Conservation (phyloP, 2,797 vertebrate species). For the Pangasius krempfi region DNA sequence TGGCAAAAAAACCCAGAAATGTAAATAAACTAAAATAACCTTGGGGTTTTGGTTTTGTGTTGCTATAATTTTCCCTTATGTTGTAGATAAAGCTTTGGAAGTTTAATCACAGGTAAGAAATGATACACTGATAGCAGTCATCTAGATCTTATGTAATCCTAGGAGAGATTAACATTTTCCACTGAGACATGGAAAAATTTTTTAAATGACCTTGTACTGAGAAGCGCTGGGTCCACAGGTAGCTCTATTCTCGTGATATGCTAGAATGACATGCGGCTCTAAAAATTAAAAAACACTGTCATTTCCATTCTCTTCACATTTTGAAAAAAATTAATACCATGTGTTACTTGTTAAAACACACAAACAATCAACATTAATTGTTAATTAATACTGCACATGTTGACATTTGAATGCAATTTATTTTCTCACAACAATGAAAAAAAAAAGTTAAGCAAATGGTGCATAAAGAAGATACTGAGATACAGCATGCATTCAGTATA, state of each 20-base stretch:
- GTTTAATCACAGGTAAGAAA: conserved; percentile 14
- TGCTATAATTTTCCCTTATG: neutral
- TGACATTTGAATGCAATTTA: too few species aligned
- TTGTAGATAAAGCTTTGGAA: neutral
- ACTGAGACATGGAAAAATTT: neutral
- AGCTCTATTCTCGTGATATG: neutral
- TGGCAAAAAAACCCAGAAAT: neutral
- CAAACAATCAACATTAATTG: too few species aligned
- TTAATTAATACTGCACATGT: too few species aligned
- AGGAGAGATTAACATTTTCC: conserved; percentile 9
- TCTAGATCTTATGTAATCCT: neutral
- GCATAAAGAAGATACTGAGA: too few species aligned
- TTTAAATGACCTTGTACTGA: neutral
- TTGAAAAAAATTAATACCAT: neutral
- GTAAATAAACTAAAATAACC: neutral
- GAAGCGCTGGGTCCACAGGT: neutral
- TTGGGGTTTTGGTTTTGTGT: neutral
- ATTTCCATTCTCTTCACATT: neutral
- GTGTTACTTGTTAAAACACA: too few species aligned
- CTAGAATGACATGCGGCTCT: neutral
- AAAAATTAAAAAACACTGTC: neutral
- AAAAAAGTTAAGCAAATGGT: too few species aligned
- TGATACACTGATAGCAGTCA: neutral
- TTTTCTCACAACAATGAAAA: too few species aligned
- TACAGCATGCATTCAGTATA: too few species aligned